Base-by-base conservation (phyloP, 2,113 vertebrate genomes). In the Melanocharis versteri region DNA sequence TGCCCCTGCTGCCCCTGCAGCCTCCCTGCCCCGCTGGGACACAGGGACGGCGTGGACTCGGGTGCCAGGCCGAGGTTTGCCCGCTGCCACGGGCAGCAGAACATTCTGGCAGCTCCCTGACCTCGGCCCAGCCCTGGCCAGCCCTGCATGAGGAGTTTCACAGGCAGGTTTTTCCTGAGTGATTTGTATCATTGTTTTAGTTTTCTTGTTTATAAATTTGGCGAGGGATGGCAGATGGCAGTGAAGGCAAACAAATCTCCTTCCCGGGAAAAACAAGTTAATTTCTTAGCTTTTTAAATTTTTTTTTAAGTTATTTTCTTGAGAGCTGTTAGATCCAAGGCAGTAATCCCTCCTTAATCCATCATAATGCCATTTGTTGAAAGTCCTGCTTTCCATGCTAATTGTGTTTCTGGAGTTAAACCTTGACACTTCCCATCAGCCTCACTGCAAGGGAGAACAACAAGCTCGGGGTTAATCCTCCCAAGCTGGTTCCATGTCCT, bases 271-370 rank as follows among this genome's bases (percentile, higher is more conserved):
- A 93, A 94, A 89, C 84, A 91, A 94, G 93, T 86, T 82, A 78
- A 94, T 95, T 94, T 91, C 86, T 79, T 39, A 3, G 37, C 18
- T 45, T 73, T 86, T 77, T 37, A 45, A 23, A 5, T n/a, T 48
- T 83, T 93, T 87, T 70, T 76, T 61, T 3, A 87, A 47, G 75
- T 93, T 90, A 23, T 95, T 92, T 97, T 93, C 90, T 93, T 37
- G 85, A 93, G 92, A 94, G 92, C 61, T 56, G 66, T 88, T 79
- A 90, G 84, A 87, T 92, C 81, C 90, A 72, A 79, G 71, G 56
- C 77, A 45, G 76, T 97, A 97, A 96, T 96, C 97, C 95, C 82
- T 69, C 68, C 79, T 78, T 97, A 97, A 97, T 97, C 97, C 96
- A 62, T 82, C 87, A 54, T 94, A 97, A 97, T 96, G 91, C 95